Conservation (phyloP, 2,113 vertebrate species). For the Pituophis catenifer region DNA sequence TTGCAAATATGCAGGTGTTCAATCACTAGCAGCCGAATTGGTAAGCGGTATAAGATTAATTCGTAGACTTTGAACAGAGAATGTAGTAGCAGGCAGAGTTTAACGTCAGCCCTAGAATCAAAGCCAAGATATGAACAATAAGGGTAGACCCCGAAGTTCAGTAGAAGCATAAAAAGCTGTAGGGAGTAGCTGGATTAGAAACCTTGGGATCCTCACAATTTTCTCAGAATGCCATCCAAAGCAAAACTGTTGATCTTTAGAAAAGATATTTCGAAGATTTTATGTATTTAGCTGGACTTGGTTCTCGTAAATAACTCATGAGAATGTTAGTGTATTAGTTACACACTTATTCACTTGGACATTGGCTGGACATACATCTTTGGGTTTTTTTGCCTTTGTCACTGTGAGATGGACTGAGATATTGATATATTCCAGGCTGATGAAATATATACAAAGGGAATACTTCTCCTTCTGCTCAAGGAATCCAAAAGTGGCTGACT, state of each 20-base stretch:
- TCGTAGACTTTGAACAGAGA: neutral
- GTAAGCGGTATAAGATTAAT: neutral
- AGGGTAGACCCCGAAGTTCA: neutral
- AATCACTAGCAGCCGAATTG: neutral
- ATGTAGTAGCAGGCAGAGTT: neutral
- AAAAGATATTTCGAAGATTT: neutral
- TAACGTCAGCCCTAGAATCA: neutral
- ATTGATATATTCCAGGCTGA: neutral
- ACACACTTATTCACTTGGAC: neutral
- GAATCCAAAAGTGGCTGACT: neutral
- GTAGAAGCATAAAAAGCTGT: neutral
- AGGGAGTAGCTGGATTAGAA: neutral
- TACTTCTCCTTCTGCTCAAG: neutral
- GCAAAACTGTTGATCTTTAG: neutral
- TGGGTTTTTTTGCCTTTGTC: neutral
- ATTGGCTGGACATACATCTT: neutral
- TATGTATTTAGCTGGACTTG: neutral
- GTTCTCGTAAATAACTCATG: neutral
- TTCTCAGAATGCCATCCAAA: neutral
- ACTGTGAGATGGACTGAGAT: neutral
- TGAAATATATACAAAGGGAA: neutral
- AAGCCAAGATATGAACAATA: neutral
- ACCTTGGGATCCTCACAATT: neutral
- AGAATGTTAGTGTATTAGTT: neutral
- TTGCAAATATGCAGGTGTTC: neutral